These are phyloP conservation scores for Takifugu ocellatus DNA, from an alignment of 2,797 vertebrate species.

Conservation along the genomic window DNA sequence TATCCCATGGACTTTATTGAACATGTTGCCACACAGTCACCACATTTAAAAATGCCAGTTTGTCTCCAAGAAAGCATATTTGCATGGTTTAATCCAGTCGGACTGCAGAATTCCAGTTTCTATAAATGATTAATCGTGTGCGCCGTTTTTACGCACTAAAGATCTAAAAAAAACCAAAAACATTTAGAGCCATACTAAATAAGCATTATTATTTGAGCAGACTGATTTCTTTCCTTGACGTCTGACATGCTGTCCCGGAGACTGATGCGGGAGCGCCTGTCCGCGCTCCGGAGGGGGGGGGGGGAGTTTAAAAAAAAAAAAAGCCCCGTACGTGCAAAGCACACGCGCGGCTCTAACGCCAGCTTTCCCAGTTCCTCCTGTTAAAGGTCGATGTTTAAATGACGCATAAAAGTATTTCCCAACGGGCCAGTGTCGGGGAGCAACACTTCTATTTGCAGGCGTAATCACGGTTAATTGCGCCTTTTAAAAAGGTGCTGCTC, in stretches of 20 bases:
- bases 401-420: constrained; percentile 72
- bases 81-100: too few species aligned
- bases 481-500: constrained; percentile 63
- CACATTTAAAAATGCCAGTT: too few species aligned
- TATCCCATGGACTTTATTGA: not conserved
- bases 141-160: too few species aligned
- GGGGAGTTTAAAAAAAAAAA: constrained; percentile 7
- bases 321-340: constrained; percentile 54
- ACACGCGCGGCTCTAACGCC: constrained; percentile 47
- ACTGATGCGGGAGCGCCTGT: constrained; percentile 37
- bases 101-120: too few species aligned
- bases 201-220: not conserved
- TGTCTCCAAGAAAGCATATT: too few species aligned
- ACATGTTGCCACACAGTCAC: too few species aligned
- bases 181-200: not conserved
- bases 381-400: constrained; percentile 74
- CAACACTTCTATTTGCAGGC: constrained; percentile 64
- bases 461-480: constrained; percentile 76
- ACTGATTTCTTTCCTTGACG: not conserved
- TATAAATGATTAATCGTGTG: too few species aligned
- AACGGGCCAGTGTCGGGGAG: constrained; percentile 54
- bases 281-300: constrained; percentile 41
- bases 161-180: too few species aligned
- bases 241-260: constrained; percentile 20
- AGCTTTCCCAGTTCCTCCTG: constrained; percentile 47